phyloP scores from a whole-genome alignment of 2,113 vertebrate species.

The Lethenteron camtschaticum region DNA sequence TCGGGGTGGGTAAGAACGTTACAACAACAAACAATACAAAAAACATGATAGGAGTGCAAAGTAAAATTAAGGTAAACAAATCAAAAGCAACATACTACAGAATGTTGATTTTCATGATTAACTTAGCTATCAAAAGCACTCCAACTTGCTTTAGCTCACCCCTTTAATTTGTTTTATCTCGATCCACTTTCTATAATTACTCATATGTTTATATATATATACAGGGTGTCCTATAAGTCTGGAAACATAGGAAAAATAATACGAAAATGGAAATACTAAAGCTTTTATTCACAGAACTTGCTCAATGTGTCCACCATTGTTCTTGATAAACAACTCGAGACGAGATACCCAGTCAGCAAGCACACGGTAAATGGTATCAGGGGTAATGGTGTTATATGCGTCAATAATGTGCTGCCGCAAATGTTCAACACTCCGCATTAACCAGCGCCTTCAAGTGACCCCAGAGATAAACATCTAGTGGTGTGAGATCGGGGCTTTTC shows the following conservation, averaged over 20 bases:
- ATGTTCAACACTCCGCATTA: conserved; percentile 3
- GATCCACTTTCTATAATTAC: not conserved
- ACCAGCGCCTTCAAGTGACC: not conserved
- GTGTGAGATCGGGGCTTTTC: too few species aligned
- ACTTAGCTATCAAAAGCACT: too few species aligned
- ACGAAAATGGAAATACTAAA: not conserved
- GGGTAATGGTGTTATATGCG: conserved; percentile 3
- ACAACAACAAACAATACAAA: too few species aligned
- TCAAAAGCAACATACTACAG: too few species aligned
- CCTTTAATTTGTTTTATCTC: too few species aligned
- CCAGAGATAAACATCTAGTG: not conserved
- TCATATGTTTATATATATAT: not conserved
- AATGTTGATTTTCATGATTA: too few species aligned
- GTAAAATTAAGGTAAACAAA: too few species aligned
- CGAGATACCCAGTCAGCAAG: conserved; percentile 5
- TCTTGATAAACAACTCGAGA: not conserved
- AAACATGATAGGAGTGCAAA: too few species aligned
- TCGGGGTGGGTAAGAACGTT: too few species aligned
- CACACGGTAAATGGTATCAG: not conserved
- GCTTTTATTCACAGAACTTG: conserved; percentile 5
- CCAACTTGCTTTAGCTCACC: too few species aligned
- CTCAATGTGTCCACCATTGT: conserved; percentile 4
- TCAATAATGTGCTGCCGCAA: conserved; percentile 1
- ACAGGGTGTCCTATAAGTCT: conserved; percentile 1
- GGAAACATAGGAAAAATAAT: not conserved